Conservation (phyloP, 2,888 invertebrate genomes). For the Antheraea yamamai region DNA sequence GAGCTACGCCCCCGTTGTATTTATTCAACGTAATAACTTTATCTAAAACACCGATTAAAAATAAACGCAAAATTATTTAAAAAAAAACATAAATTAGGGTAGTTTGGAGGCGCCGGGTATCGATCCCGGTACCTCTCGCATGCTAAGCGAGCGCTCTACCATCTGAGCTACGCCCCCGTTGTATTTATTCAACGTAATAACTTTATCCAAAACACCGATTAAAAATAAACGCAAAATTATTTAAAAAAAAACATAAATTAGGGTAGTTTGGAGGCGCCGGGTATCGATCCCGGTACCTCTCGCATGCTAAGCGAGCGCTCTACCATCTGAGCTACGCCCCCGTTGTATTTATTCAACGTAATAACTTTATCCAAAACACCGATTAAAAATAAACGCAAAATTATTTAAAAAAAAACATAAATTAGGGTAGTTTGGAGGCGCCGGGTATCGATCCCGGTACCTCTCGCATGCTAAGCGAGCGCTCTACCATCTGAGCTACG, state of each 20-base stretch:
- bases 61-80: too few species aligned
- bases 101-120: conserved; percentile 25
- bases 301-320: conserved; percentile 79
- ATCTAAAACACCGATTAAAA: too few species aligned
- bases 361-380: neutral
- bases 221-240: conserved; percentile 10
- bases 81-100: neutral
- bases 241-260: conserved; percentile 14
- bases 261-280: conserved; percentile 72
- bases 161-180: conserved; percentile 55
- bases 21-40: neutral
- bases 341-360: neutral
- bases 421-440: conserved; percentile 20
- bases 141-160: conserved; percentile 83
- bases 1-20: conserved; percentile 35
- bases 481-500: conserved; percentile 76
- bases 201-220: conserved; percentile 64
- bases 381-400: too few species aligned
- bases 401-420: neutral
- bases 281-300: conserved; percentile 83
- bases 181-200: neutral
- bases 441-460: conserved; percentile 71
- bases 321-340: conserved; percentile 52
- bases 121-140: conserved; percentile 82
- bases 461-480: conserved; percentile 83